phyloP scores from a whole-genome alignment of 53 echinoderm and acorn worm species.

The Temnopleurus reevesii region DNA sequence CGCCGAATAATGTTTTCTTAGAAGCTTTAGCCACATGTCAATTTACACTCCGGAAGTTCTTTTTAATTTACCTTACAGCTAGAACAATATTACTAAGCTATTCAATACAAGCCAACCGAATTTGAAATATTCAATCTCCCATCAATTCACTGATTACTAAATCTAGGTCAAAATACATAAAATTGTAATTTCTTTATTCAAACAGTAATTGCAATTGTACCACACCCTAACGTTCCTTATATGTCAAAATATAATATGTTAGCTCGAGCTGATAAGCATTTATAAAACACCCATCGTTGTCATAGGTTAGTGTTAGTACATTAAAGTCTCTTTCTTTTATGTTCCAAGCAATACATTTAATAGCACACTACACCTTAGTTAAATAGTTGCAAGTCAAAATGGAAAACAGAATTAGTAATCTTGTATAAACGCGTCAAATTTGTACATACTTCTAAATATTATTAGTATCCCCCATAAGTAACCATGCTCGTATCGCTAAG shows the following conservation, averaged over 20 bases:
- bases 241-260: conserved; percentile 5
- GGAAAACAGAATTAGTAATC: not conserved
- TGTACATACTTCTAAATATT: not conserved
- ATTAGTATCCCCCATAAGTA: not conserved
- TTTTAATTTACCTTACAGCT: too few species aligned
- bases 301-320: not conserved
- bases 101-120: too few species aligned
- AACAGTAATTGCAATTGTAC: not conserved
- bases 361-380: not conserved
- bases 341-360: not conserved
- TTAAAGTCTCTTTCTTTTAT: not conserved
- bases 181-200: too few species aligned
- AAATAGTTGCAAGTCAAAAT: conserved; percentile 21
- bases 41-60: too few species aligned
- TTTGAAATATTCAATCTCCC: too few species aligned
- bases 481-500: not conserved
- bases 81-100: too few species aligned
- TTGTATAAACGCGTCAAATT: conserved; percentile 11
- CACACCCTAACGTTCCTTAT: not conserved
- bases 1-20: too few species aligned
- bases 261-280: not conserved
- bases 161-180: not conserved
- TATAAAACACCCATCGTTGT: not conserved
- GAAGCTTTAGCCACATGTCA: too few species aligned
- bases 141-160: too few species aligned